Base-by-base conservation (phyloP, 2,113 vertebrate species). In the Capricornis sumatraensis region DNA sequence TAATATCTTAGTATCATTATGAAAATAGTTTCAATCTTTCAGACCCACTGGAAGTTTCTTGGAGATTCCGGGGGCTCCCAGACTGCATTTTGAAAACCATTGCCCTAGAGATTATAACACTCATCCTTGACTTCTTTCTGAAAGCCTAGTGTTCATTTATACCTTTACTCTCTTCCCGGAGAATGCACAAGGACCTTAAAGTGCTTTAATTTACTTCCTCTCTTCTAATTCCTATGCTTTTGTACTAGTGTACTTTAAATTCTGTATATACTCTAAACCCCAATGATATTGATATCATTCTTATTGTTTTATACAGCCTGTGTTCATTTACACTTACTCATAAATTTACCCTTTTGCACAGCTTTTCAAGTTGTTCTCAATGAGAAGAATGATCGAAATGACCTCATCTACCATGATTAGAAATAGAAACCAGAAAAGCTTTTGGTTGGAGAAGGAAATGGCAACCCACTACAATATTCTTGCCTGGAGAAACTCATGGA, bases 361-460 rank as follows among this genome's bases (percentile, higher is more conserved):
- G 53, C 10, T 71, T 92, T 92, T 94, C 71, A 82, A 89, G 45
- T 45, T 89, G 43, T 55, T 91, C 87, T 74, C 23, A 78, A 95
- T 87, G 71, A 95, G 55, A 88, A 43, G 64, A 95, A 92, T 28
- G 16, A 89, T 87, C 2, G 43, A 64, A 86, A 79, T 96, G 50
- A 67, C 33, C 21, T 82, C 74, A 30, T 67, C 43, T 36, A 84
- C n/a, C 55, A 67, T 95, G 50, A 58, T 74, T 19, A 87, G 36
- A 79, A 96, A 55, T 79, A 95, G 36, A 96, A 92, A 87, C 78
- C 87, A 95, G 30, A 71, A 79, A 93, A 85, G 10, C 55, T 94
- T 93, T 83, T n/a, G 13, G 9, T 58, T 74, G 67, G n/a, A 74
- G 67, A 40, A 23, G 36, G n/a, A 40, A 40, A 13, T 74, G n/a